Evolutionary conservation across 2,797 vertebrate genomes (phyloP).

Genomic region (Pempheris klunzingeri): DNA sequence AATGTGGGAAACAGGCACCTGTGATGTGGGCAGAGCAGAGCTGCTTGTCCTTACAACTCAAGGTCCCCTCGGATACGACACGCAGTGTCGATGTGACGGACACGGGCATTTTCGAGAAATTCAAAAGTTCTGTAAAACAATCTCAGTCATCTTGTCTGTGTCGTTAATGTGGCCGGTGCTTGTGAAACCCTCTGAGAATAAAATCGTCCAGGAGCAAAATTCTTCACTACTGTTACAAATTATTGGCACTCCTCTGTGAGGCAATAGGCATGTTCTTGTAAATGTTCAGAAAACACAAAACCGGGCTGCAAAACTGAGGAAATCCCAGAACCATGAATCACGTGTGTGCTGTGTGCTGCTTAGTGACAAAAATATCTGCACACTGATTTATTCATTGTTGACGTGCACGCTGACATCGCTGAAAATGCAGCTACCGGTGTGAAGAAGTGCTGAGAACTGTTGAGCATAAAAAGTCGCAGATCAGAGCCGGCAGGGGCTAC

Average conservation of each 20-base stretch:
- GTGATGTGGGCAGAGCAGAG: background rate
- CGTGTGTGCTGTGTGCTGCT: background rate
- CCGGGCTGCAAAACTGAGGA: slow-evolving; percentile 55
- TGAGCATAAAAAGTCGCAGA: background rate
- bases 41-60: slow-evolving; percentile 9
- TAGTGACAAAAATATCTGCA: background rate
- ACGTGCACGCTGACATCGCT: background rate
- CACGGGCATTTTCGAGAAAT: slow-evolving; percentile 42
- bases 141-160: background rate
- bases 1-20: slow-evolving; percentile 75
- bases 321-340: slow-evolving; percentile 49
- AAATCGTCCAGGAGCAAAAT: background rate
- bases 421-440: background rate
- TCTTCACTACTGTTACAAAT: slow-evolving; percentile 27
- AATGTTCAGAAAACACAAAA: slow-evolving; percentile 8
- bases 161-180: background rate
- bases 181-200: slow-evolving; percentile 41
- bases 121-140: slow-evolving; percentile 56
- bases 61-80: background rate
- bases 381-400: background rate
- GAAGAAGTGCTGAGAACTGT: background rate
- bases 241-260: slow-evolving; percentile 60
- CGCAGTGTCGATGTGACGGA: background rate
- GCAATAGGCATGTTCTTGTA: slow-evolving; percentile 43
- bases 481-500: background rate